Base-by-base conservation (phyloP, 2,888 invertebrate genomes). In the Chrysolina americana region DNA sequence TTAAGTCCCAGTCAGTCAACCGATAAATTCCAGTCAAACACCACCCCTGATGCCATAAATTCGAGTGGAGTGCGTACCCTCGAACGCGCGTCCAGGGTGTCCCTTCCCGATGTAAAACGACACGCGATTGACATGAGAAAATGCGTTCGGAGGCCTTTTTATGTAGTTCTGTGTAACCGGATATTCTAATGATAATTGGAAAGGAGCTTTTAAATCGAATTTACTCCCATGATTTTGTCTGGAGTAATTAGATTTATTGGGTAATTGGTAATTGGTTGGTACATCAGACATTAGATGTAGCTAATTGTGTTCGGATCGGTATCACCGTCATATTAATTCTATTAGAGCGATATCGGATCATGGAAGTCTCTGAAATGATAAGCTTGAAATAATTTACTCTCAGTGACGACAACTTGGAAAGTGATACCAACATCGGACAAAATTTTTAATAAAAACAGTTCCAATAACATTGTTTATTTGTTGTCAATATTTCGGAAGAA, bases 51-150 rank as follows among this genome's bases (percentile, higher is more conserved):
- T 50, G 66, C 74, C 69, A 79, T 79, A 81, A 81, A 80, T 81
- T 78, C 77, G 74, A 41, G 72, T 76, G 62, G 75, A 47, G 48
- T 48, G 48, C 65, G 44, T 17, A 53, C 53, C 41, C 19, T 41
- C 53, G 68, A 41, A 50, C 75, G 71, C 71, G 69, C 69, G 65
- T 63, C 71, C 74, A 65, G 70, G 76, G 64, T 77, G 75, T 75
- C 77, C 74, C 76, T 73, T 73, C 76, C 78, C 80, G 80, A 81
- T 81, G 68, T 68, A 68, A 83, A 83, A 76, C 77, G 83, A 84
- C 82, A 81, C 80, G 77, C 81, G 81, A 84, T 81, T 84, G 85
- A 83, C 85, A 85, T 84, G 83, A 83, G 83, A 84, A 83, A 82
- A 73, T 77, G 80, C 77, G 68, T 73, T 75, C 74, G 70, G 64